Conservation (phyloP, 2,888 invertebrate genomes). For the Phorcus lineatus region DNA sequence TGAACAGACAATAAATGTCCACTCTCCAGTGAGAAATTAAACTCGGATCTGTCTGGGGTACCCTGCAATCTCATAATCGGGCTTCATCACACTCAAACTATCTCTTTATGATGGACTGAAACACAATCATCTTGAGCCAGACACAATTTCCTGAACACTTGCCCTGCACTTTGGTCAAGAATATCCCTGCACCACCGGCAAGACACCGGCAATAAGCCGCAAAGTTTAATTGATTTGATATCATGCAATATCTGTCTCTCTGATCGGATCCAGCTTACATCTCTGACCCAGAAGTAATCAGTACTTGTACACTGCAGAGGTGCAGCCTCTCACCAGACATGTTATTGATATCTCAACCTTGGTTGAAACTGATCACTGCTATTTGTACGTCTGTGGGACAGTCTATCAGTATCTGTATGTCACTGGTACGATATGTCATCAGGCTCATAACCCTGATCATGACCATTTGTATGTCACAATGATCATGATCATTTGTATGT, state of each 20-base stretch:
- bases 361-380: no score
- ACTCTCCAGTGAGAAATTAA: no score
- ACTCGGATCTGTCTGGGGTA: background rate
- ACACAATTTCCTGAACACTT: background rate
- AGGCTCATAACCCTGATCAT: no score
- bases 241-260: constrained; percentile 6
- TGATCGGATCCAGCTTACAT: background rate
- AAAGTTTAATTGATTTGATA: background rate
- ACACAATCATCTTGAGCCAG: background rate
- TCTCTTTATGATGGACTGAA: background rate
- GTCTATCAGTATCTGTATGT: no score
- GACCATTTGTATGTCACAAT: no score
- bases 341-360: no score
- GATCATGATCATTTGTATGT: no score
- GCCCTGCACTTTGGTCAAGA: background rate
- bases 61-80: background rate
- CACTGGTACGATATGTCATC: no score
- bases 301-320: background rate
- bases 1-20: no score
- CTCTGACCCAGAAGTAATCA: background rate
- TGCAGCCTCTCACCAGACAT: background rate
- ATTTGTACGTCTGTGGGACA: no score
- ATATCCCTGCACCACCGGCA: background rate
- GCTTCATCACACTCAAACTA: background rate
- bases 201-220: no score